A percentile compares a stretch with the other conserved stretches of the same genome.
phyloP scores from a whole-genome alignment of 2,113 vertebrate species.

The Apteryx mantelli region DNA sequence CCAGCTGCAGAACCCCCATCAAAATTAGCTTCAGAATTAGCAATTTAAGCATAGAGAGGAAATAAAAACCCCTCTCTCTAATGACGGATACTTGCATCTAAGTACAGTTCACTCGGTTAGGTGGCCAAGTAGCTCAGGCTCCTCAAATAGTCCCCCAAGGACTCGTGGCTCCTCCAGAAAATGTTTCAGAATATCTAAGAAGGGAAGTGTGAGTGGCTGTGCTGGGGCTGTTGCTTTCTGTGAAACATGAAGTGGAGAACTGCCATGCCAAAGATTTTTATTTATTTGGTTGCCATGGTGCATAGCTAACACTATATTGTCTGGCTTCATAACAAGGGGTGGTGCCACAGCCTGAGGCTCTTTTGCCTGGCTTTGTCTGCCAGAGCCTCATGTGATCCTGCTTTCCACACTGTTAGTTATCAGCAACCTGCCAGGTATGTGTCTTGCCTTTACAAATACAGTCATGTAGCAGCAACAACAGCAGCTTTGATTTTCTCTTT shows the following conservation, averaged over 20 bases:
- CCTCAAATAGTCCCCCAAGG: background rate
- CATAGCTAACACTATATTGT: slow-evolving; percentile 24
- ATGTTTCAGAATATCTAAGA: background rate
- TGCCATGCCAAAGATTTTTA: background rate
- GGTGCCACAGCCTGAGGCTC: slow-evolving; percentile 12
- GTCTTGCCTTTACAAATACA: slow-evolving; percentile 57
- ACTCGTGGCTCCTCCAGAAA: background rate
- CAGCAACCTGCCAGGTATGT: slow-evolving; percentile 64
- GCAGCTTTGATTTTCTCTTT: slow-evolving; percentile 10
- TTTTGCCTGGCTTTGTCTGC: slow-evolving; percentile 11
- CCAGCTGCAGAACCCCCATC: background rate
- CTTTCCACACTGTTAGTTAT: slow-evolving; percentile 48
- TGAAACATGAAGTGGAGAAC: slow-evolving; percentile 5
- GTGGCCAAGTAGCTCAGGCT: background rate
- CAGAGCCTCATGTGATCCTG: slow-evolving; percentile 36
- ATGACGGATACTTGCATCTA: background rate
- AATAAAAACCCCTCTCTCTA: background rate
- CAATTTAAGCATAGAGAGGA: background rate
- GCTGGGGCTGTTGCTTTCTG: slow-evolving; percentile 20
- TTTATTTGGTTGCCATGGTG: slow-evolving; percentile 57
- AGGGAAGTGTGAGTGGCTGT: background rate
- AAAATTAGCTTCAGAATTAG: background rate
- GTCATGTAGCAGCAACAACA: slow-evolving; percentile 34
- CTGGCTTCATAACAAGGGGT: slow-evolving; percentile 32
- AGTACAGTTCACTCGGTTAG: background rate